These are phyloP conservation scores for Dromaius novaehollandiae DNA, from an alignment of 2,113 vertebrate species.

Conservation along the genomic window DNA sequence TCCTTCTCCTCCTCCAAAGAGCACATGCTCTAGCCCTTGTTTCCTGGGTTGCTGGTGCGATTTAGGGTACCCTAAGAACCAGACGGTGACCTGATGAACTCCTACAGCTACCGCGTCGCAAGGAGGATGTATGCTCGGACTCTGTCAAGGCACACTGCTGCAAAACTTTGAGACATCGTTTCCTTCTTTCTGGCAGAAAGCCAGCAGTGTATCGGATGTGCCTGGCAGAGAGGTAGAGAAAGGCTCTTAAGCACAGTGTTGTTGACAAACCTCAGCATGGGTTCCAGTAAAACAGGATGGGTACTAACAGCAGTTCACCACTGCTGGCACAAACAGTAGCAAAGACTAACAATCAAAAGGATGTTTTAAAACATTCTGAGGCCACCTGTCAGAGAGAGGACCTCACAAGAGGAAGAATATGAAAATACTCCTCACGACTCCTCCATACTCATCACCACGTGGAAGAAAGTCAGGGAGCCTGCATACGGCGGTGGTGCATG, in stretches of 20 bases:
- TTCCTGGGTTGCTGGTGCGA: accelerated
- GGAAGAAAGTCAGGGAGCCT: background rate
- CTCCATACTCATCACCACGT: background rate
- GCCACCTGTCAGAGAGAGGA: background rate
- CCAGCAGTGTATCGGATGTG: accelerated
- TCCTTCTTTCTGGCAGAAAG: background rate
- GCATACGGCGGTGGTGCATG: background rate
- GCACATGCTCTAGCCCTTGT: accelerated
- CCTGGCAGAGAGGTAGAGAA: background rate
- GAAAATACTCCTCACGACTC: background rate
- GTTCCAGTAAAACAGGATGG: background rate
- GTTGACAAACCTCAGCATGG: background rate
- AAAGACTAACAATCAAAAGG: background rate
- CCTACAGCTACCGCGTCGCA: accelerated
- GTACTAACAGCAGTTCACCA: accelerated
- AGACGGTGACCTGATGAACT: accelerated
- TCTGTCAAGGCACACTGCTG: accelerated
- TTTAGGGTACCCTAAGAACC: accelerated
- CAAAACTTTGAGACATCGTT: too few relatives aligned
- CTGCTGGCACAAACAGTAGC: accelerated
- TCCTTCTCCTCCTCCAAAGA: background rate
- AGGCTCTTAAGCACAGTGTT: background rate
- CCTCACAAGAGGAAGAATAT: background rate
- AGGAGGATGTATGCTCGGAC: background rate
- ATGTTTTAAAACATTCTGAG: background rate